phyloP scores from a whole-genome alignment of 2,113 vertebrate species.

The Otis tarda region DNA sequence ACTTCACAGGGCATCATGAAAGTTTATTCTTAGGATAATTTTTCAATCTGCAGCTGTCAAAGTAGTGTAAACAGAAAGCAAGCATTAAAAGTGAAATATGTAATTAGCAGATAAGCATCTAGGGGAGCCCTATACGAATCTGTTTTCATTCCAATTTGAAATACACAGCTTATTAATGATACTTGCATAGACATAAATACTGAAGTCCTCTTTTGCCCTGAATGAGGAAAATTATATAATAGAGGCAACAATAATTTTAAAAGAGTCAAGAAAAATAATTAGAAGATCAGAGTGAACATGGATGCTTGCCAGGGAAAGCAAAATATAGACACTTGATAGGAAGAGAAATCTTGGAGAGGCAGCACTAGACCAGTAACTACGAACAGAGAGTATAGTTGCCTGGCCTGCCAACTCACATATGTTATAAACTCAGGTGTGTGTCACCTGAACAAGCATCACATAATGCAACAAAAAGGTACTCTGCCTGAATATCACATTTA shows the following conservation, averaged over 20 bases:
- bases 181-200: neutral
- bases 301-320: neutral
- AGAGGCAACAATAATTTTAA: neutral
- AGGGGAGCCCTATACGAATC: neutral
- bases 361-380: neutral
- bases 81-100: neutral
- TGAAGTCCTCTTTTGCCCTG: neutral
- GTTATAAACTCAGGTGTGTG: neutral
- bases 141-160: neutral
- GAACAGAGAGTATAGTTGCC: neutral
- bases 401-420: rapidly evolving
- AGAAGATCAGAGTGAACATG: neutral
- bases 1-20: neutral
- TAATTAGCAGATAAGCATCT: slow-evolving; percentile 24
- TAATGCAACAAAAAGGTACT: neutral
- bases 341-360: neutral
- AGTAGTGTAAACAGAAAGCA: neutral
- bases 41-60: slow-evolving; percentile 37
- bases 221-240: neutral
- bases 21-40: slow-evolving; percentile 6
- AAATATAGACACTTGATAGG: neutral
- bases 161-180: neutral
- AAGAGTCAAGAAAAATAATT: neutral
- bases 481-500: neutral
- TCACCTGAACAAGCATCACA: neutral